Evolutionary conservation across 2,797 vertebrate genomes (phyloP).

Genomic region (Pseudochaenichthys georgianus): DNA sequence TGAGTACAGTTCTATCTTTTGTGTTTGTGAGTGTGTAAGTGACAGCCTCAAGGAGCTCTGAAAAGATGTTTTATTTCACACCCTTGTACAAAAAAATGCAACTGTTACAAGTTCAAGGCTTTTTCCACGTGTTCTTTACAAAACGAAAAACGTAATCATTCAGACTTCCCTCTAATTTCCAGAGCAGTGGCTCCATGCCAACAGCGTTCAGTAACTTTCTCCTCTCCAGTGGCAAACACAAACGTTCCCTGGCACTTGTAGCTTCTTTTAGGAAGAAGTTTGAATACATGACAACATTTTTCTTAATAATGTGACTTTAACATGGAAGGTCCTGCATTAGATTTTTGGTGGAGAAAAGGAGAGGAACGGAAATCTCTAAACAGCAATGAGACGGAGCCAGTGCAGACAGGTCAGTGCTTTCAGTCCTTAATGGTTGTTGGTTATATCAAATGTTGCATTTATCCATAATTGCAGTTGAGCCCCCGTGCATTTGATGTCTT

Average conservation of each 20-base stretch:
- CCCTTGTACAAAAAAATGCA: constrained; percentile 74
- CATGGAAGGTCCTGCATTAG: not conserved
- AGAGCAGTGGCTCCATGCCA: constrained; percentile 16
- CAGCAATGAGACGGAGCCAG: constrained; percentile 17
- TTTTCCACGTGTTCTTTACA: constrained; percentile 52
- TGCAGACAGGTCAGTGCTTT: constrained; percentile 57
- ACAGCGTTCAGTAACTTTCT: constrained; percentile 36
- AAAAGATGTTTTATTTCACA: constrained; percentile 80
- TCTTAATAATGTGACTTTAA: not conserved
- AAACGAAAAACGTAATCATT: constrained; percentile 38
- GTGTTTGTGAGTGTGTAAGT: not conserved
- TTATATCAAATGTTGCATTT: constrained; percentile 28
- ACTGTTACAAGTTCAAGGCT: constrained; percentile 50
- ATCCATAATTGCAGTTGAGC: constrained; percentile 12
- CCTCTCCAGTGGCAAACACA: not conserved
- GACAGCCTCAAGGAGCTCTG: constrained; percentile 41
- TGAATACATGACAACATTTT: not conserved
- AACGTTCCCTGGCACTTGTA: not conserved
- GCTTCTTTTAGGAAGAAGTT: not conserved
- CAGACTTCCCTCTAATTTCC: constrained; percentile 6
- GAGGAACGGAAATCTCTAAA: constrained; percentile 33
- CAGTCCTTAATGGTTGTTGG: constrained; percentile 28
- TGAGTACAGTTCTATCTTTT: no score
- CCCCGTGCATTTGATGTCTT: constrained; percentile 7
- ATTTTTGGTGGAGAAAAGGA: not conserved